A percentile compares a stretch with the other conserved stretches of the same genome.
These are phyloP conservation scores for Azemiops feae DNA, from an alignment of 2,113 vertebrate genomes.

Conservation along the genomic window DNA sequence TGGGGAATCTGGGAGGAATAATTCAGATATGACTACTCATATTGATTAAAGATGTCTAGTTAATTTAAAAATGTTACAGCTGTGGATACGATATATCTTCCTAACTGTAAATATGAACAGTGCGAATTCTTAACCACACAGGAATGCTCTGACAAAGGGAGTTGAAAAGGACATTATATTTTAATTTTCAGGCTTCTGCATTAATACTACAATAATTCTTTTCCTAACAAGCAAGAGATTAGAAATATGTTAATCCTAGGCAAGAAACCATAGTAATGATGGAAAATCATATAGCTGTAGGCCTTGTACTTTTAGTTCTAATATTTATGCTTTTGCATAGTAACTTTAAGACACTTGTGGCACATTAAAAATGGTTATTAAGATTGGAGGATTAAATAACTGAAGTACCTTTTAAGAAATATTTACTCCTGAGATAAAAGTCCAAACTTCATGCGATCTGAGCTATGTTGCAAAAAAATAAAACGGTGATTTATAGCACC, in stretches of 20 bases:
- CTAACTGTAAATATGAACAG: not conserved
- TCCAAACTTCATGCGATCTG: not conserved
- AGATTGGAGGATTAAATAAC: not conserved
- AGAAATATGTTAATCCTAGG: constrained; percentile 3
- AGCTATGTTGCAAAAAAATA: not conserved
- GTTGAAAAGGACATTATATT: not conserved
- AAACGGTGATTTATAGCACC: not conserved
- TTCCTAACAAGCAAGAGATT: not conserved
- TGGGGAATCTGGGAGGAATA: not conserved
- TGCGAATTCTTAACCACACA: not conserved
- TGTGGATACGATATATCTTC: not conserved
- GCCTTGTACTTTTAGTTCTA: not conserved
- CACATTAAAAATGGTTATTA: too few relatives aligned
- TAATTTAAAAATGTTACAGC: not conserved
- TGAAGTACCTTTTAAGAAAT: not conserved
- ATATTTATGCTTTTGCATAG: not conserved
- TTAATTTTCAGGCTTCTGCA: not conserved
- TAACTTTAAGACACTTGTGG: too few relatives aligned
- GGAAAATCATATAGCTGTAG: not conserved
- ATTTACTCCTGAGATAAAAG: not conserved
- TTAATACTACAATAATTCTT: not conserved
- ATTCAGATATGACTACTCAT: not conserved
- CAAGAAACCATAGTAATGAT: not conserved
- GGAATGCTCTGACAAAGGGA: not conserved
- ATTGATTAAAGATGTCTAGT: not conserved